Percentiles rank a stretch among this genome's conserved stretches.
These are phyloP conservation scores for Onychomys leucogaster DNA, from an alignment of 2,797 vertebrate species.

Conservation along the genomic window DNA sequence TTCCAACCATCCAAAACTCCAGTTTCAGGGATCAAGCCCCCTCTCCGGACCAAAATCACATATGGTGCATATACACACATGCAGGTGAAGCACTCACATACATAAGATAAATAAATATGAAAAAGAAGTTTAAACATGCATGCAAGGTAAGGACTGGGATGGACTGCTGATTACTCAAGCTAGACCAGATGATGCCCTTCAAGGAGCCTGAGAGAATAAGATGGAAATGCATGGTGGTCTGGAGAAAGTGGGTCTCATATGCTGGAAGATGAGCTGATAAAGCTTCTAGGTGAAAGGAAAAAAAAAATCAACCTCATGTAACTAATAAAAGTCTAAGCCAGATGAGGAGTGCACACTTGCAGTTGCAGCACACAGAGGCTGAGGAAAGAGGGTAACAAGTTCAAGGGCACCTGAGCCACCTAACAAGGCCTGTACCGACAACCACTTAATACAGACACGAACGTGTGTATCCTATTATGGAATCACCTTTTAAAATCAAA, in stretches of 20 bases:
- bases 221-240: neutral
- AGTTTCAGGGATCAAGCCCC: neutral
- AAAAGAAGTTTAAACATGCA: neutral
- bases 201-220: neutral
- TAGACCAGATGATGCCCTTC: neutral
- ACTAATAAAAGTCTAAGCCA: neutral
- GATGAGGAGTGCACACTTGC: neutral
- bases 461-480: neutral
- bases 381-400: neutral
- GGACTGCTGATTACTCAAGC: neutral
- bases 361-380: neutral
- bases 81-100: neutral
- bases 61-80: neutral
- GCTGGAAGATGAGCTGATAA: neutral
- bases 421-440: neutral
- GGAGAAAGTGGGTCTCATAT: neutral
- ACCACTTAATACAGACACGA: neutral
- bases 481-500: constrained; percentile 30
- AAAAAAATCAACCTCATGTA: neutral
- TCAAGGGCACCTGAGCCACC: neutral
- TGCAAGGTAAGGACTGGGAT: neutral
- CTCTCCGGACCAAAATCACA: neutral
- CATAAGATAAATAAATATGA: neutral
- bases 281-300: neutral
- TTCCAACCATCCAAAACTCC: neutral